Base-by-base conservation (phyloP, 2,113 vertebrate species). In the Willisornis vidua region DNA sequence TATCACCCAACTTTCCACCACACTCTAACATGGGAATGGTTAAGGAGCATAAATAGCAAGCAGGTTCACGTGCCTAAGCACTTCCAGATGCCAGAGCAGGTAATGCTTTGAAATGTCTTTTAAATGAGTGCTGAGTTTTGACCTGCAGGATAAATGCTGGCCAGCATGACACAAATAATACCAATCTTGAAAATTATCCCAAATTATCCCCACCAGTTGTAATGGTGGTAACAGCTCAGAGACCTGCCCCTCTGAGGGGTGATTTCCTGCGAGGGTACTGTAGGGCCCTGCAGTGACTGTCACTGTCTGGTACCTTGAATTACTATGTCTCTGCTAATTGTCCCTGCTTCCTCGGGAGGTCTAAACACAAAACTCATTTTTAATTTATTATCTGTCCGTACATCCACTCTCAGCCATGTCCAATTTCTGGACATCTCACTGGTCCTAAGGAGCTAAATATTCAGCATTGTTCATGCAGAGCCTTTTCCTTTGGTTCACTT, bases 41-140 rank as follows among this genome's bases (percentile, higher is more conserved):
- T 74, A 66, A 65, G 70, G 71, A 78, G 58, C 51, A 4, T 52
- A 95, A 97, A 97, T 94, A 94, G 89, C 91, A 95, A 91, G 80
- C 90, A 94, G 81, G 63, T 93, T 89, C 74, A 63, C 4, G 8
- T 65, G 72, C 67, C 19, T 97, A 97, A 98, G 89, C 41, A 63
- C 82, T 98, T 96, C 97, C 97, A 98, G 97, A 98, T 97, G 97
- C 89, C 73, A 1, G 20, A 83, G 71, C 96, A 97, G 95, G 95
- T 96, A 96, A 97, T 82, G 90, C 92, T 97, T 96, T 97, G 94
- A 96, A 97, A 97, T 88, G 67, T 92, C 87, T 93, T 94, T 95
- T 93, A 96, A 96, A 95, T 87, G 95, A 94, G 78, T 51, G 80
- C 39, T 46, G 91, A 58, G 46, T 97, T 95, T 95, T 97, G 96